Conservation (phyloP, 2,113 vertebrate genomes). For the Hypomesus transpacificus region DNA sequence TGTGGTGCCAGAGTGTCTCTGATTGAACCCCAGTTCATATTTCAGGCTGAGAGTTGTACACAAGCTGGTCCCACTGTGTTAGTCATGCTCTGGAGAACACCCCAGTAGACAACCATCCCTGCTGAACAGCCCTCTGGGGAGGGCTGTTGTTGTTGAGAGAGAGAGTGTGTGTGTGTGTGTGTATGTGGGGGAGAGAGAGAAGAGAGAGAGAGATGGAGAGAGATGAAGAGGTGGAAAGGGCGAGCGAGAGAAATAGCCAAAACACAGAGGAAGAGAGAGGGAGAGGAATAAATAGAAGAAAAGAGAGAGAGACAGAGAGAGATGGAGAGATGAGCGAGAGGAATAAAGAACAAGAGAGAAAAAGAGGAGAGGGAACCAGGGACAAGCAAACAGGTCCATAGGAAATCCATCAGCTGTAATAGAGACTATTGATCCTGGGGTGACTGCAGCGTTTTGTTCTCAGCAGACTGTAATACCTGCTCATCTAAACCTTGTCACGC, state of each 20-base stretch:
- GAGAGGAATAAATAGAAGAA: not conserved
- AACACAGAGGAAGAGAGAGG: not conserved
- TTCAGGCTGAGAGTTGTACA: no score
- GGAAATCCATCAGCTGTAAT: slow-evolving; percentile 75
- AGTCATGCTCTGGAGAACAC: no score
- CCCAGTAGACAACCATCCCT: no score
- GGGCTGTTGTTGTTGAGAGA: not conserved
- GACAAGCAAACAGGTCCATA: slow-evolving; percentile 61
- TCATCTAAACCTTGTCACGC: slow-evolving; percentile 33
- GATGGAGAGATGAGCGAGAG: not conserved
- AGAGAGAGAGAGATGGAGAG: slow-evolving; percentile 12
- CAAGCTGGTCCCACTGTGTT: no score
- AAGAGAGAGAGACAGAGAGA: slow-evolving; percentile 26
- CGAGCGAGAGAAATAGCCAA: slow-evolving; percentile 9
- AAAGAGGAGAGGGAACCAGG: not conserved
- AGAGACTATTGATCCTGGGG: slow-evolving; percentile 68
- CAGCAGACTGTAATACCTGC: slow-evolving; percentile 51
- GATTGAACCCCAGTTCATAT: no score
- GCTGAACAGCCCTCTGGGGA: not conserved
- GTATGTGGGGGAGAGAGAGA: not conserved
- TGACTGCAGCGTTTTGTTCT: slow-evolving; percentile 51
- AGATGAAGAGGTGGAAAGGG: slow-evolving; percentile 5
- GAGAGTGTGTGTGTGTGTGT: slow-evolving; percentile 21
- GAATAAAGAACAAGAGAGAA: not conserved
- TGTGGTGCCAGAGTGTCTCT: no score